A percentile compares a stretch with the other conserved stretches of the same genome.
Evolutionary conservation across 2,113 vertebrate species (phyloP).

Genomic region (Indicator maculatus): DNA sequence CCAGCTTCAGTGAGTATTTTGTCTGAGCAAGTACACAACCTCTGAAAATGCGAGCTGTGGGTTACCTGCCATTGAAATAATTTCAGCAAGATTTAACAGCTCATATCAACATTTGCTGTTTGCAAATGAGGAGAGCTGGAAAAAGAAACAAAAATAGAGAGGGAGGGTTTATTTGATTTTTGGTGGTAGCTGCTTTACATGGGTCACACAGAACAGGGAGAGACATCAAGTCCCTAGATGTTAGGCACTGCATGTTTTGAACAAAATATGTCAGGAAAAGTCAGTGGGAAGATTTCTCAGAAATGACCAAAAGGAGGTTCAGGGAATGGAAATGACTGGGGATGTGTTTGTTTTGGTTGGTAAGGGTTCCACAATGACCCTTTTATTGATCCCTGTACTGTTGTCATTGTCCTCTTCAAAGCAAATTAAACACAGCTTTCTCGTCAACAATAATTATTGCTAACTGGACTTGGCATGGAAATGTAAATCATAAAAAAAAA

Average conservation of each 20-base stretch:
- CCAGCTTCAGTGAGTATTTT: background rate
- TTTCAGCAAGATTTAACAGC: slow-evolving; percentile 24
- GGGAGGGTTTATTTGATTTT: background rate
- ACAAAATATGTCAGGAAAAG: background rate
- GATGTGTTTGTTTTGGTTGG: background rate
- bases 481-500: background rate
- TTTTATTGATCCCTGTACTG: background rate
- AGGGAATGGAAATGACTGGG: background rate
- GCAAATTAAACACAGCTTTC: background rate
- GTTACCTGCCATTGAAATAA: background rate
- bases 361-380: background rate
- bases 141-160: background rate
- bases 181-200: background rate
- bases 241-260: background rate
- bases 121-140: background rate
- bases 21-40: background rate
- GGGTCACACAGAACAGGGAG: background rate
- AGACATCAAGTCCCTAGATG: background rate
- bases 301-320: background rate
- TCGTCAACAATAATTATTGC: background rate
- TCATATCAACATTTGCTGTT: background rate
- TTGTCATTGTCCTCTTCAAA: background rate
- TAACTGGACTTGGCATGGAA: background rate
- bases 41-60: background rate
- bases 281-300: background rate